Evolutionary conservation across 2,113 vertebrate species (phyloP), one percentile per base, ranked within the genome.

Genomic region (Triplophysa dalaica): DNA sequence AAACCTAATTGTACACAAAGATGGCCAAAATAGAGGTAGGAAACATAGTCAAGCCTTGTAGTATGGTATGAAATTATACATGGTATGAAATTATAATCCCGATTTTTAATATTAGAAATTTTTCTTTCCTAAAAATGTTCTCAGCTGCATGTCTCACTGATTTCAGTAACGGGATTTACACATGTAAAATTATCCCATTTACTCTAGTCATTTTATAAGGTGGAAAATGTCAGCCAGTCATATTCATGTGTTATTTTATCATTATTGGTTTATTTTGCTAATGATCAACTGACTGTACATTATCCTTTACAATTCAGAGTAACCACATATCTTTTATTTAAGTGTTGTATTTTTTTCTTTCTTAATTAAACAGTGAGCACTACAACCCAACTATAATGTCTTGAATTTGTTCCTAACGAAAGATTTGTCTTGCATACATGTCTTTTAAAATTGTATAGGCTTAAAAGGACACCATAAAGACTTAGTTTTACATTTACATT

Each of bases 401-500:
- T 73, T 6, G 16, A 62, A 86, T 88, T 83, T 86, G 66, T 69
- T 79, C 65, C 69, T 85, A 77, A 58, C 33, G 65, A 64, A 11
- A 61, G 19, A 17, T 8, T 69, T 61, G 14, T 63, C 22, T 54
- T 64, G 12, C 70, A 48, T 80, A 74, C 68, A 29, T 80, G 70
- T 81, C 29, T 43, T 78, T 83, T 82, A 85, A 86, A 77, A n/a
- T 56, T 86, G 85, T 83, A 84, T 87, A 22, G 66, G 62, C n/a
- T 79, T 52, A 86, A 62, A 85, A 83, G 38, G 65, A 70, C 72
- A 79, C 78, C 77, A 80, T 87, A 82, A 84, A 83, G 81, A 85
- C 79, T 24, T 1, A 24, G 1, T 24, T 24, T 24, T 24, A 24
- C 24, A 24, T 24, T 24, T 24, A 24, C 24, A 24, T 24, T 24